These are phyloP conservation scores for Crotalus viridis DNA, from an alignment of 2,113 vertebrate genomes.

Conservation along the genomic window DNA sequence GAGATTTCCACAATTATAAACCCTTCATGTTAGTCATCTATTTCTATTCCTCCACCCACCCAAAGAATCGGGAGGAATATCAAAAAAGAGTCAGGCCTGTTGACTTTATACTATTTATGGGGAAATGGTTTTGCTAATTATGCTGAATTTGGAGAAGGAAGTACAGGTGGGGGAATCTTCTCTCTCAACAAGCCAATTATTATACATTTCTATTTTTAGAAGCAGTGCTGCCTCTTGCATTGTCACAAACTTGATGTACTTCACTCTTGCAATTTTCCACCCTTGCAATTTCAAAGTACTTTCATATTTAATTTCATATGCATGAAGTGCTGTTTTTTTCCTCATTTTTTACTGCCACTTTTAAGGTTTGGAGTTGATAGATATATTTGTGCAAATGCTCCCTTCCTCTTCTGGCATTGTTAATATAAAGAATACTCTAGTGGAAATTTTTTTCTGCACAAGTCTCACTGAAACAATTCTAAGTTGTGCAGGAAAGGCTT, in stretches of 20 bases:
- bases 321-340: not conserved
- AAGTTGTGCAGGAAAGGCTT: not conserved
- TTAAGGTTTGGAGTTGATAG: not conserved
- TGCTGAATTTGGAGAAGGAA: slow-evolving; percentile 37
- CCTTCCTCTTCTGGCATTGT: not conserved
- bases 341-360: not conserved
- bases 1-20: slow-evolving; percentile 25
- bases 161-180: slow-evolving; percentile 45
- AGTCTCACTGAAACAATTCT: not conserved
- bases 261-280: not conserved
- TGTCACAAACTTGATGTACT: not conserved
- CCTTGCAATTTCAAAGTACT: not conserved
- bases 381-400: not conserved
- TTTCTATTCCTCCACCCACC: not conserved
- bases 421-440: too few species aligned
- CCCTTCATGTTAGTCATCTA: not conserved
- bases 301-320: not conserved
- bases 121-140: slow-evolving; percentile 62
- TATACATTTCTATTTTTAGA: slow-evolving; percentile 60
- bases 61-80: not conserved
- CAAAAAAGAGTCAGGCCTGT: not conserved
- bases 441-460: not conserved
- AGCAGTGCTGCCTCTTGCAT: slow-evolving; percentile 18
- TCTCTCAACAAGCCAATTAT: slow-evolving; percentile 70
- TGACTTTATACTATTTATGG: slow-evolving; percentile 36